phyloP scores from a whole-genome alignment of 2,888 invertebrate genomes.

The Cataglyphis rosenhaueri region DNA sequence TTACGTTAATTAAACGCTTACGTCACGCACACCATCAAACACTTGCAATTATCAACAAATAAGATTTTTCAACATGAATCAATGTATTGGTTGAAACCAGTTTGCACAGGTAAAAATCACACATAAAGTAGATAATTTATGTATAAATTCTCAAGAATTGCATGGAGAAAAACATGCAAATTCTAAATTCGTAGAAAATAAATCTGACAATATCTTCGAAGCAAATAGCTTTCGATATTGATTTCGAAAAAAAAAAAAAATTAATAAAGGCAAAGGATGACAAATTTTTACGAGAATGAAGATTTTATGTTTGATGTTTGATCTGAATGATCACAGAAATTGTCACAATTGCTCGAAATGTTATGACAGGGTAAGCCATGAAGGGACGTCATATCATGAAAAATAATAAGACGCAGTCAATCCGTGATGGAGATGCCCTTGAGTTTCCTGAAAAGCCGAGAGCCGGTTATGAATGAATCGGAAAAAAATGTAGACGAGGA shows the following conservation, averaged over 20 bases:
- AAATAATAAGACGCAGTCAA: conserved; percentile 71
- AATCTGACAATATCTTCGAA: neutral
- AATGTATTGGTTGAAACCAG: conserved; percentile 10
- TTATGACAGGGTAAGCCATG: conserved; percentile 26
- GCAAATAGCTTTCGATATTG: neutral
- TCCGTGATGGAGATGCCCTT: conserved; percentile 12
- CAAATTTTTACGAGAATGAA: conserved; percentile 18
- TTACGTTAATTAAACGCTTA: conserved; percentile 52
- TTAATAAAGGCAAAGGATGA: neutral
- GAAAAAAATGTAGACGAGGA: conserved; percentile 11
- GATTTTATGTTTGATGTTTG: conserved; percentile 46
- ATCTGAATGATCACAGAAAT: conserved; percentile 16
- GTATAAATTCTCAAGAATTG: conserved; percentile 13
- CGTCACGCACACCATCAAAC: conserved; percentile 39
- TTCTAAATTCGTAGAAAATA: neutral
- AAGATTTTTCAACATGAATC: neutral
- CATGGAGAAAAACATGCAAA: conserved; percentile 5
- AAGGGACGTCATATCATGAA: conserved; percentile 32
- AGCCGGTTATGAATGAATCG: conserved; percentile 14
- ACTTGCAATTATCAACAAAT: conserved; percentile 32
- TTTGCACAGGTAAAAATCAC: conserved; percentile 31
- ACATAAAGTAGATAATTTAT: conserved; percentile 1
- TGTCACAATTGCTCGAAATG: conserved; percentile 28
- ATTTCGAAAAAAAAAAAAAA: neutral
- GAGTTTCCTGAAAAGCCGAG: conserved; percentile 23